Evolutionary conservation across 2,113 vertebrate species (phyloP).

Genomic region (Gymnarchus niloticus): DNA sequence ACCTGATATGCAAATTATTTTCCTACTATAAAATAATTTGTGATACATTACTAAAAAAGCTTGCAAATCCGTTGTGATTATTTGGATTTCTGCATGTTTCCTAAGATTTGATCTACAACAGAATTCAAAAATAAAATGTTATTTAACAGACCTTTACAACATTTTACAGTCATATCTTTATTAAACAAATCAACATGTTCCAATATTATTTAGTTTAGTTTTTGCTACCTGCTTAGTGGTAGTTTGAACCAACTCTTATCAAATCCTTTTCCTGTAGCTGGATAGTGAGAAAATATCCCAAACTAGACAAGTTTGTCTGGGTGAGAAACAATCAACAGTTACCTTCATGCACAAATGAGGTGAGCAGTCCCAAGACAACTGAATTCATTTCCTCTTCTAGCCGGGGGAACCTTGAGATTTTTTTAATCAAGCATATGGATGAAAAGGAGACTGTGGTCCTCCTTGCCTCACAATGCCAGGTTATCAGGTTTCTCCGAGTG

Average conservation of each 20-base stretch:
- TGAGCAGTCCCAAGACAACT: background rate
- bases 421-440: background rate
- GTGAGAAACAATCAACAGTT: background rate
- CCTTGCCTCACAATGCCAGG: conserved; percentile 18
- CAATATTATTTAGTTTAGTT: background rate
- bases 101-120: background rate
- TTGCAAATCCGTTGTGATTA: too few species aligned
- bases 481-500: conserved; percentile 35
- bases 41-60: background rate
- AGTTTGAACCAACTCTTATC: background rate
- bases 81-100: background rate
- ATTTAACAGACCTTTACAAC: background rate
- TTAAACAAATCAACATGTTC: too few species aligned
- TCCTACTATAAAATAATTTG: background rate
- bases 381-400: conserved; percentile 6
- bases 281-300: background rate
- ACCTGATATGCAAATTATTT: too few species aligned
- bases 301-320: background rate
- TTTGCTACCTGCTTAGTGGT: background rate
- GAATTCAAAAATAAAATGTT: background rate
- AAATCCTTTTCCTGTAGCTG: background rate
- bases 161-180: background rate
- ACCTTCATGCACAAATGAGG: background rate
- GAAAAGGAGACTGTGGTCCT: conserved; percentile 9
- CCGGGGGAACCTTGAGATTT: background rate